Percentiles rank a stretch among this genome's conserved stretches.
These are phyloP conservation scores for Agapetus fuscipes DNA, from an alignment of 2,888 invertebrate genomes.

Conservation along the genomic window DNA sequence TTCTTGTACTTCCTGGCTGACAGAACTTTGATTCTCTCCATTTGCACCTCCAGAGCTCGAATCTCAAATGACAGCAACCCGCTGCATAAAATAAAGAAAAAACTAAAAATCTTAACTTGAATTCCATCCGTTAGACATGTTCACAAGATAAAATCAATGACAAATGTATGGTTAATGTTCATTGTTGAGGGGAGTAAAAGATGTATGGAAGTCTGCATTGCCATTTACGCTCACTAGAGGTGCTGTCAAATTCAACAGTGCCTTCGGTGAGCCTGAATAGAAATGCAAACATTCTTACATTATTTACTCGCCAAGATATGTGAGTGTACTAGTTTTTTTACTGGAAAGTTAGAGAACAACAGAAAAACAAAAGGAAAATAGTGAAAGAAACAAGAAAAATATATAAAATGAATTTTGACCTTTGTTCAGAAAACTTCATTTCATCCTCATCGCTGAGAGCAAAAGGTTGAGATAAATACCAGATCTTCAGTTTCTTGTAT, in stretches of 20 bases:
- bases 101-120: background rate
- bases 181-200: too few species aligned
- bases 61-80: constrained; percentile 42
- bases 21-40: constrained; percentile 50
- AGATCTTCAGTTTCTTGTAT: background rate
- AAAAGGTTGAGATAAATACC: background rate
- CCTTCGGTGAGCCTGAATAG: too few species aligned
- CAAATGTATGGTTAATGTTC: background rate
- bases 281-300: background rate
- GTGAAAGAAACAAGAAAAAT: too few species aligned
- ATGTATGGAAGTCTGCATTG: too few species aligned
- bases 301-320: too few species aligned
- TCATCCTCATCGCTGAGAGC: background rate
- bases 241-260: too few species aligned
- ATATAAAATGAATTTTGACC: too few species aligned
- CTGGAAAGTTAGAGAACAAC: too few species aligned
- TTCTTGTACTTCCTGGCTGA: constrained; percentile 39
- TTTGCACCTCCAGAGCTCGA: constrained; percentile 50
- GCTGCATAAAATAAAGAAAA: constrained; percentile 24
- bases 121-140: background rate
- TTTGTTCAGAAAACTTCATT: background rate
- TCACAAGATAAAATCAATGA: background rate
- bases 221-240: too few species aligned
- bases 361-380: too few species aligned
- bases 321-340: too few species aligned